Evolutionary conservation across 2,888 invertebrate genomes (phyloP).

Genomic region (Macrostomum cliftonense): DNA sequence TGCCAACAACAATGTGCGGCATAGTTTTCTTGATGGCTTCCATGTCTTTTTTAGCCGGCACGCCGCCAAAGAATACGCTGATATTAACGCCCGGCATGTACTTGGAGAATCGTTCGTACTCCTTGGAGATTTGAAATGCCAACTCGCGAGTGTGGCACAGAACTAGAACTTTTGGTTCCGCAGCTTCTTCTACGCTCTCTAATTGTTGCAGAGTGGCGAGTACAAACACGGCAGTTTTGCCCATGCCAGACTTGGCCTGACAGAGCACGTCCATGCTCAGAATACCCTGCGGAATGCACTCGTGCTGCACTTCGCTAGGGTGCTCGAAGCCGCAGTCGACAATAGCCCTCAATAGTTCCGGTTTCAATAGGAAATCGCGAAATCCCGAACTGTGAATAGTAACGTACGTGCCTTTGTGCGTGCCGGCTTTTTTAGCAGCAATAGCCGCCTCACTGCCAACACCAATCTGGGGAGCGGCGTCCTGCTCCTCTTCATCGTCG

Average conservation of each 20-base stretch:
- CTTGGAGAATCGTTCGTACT: constrained; percentile 95
- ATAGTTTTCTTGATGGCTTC: constrained; percentile 81
- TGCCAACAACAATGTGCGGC: constrained; percentile 96
- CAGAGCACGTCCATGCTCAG: constrained; percentile 97
- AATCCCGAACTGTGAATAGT: constrained; percentile 98
- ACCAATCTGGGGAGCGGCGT: constrained; percentile 43
- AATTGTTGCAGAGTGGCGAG: constrained; percentile 90
- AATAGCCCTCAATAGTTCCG: constrained; percentile 72
- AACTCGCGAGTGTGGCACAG: constrained; percentile 98
- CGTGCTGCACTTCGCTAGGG: constrained; percentile 99
- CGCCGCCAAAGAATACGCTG: constrained; percentile 92
- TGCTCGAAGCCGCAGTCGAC: constrained; percentile 98
- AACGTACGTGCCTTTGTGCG: constrained; percentile 46
- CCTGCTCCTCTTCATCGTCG: constrained; percentile 78
- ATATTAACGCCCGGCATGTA: constrained; percentile 87
- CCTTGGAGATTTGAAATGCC: constrained; percentile 98
- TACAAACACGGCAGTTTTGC: constrained; percentile 97
- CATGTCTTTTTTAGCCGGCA: constrained; percentile 88
- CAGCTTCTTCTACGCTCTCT: constrained; percentile 77
- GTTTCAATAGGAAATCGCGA: constrained; percentile 87
- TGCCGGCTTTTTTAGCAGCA: constrained; percentile 56
- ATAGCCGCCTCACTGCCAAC: constrained; percentile 42
- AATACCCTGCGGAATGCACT: constrained; percentile 90
- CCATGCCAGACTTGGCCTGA: constrained; percentile 99
- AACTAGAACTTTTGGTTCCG: constrained; percentile 48